A percentile compares a stretch with the other conserved stretches of the same genome.
Conservation (phyloP, 2,797 vertebrate species). For the Cossypha caffra region DNA sequence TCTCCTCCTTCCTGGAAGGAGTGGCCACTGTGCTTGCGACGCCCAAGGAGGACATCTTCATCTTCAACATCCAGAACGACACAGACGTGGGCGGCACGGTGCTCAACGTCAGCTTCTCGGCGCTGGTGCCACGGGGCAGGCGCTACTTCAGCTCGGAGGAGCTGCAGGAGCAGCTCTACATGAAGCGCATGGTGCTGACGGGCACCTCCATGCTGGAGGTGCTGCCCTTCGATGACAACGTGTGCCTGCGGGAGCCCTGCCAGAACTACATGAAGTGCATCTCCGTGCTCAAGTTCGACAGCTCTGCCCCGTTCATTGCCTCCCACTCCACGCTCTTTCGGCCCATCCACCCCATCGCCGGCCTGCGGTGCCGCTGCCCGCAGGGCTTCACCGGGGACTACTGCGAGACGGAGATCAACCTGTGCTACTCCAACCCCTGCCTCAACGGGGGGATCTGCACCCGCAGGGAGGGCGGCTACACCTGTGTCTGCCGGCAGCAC, state of each 20-base stretch:
- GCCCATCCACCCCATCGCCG: conserved; percentile 95
- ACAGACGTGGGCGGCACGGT: conserved; percentile 86
- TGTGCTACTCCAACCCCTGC: conserved; percentile 98
- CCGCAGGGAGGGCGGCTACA: conserved; percentile 92
- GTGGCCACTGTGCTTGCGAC: conserved; percentile 92
- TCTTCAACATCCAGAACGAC: conserved; percentile 98
- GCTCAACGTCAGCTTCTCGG: conserved; percentile 95
- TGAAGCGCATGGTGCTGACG: conserved; percentile 90
- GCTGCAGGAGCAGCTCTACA: conserved; percentile 96
- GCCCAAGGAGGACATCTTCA: conserved; percentile 91
- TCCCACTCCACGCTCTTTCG: conserved; percentile 93
- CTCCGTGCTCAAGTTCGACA: conserved; percentile 96
- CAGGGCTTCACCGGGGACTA: conserved; percentile 97
- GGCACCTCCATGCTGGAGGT: conserved; percentile 93
- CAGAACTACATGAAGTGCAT: conserved; percentile 99
- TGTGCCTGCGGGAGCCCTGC: conserved; percentile 95
- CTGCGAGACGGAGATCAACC: conserved; percentile 96
- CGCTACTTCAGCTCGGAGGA: conserved; percentile 95
- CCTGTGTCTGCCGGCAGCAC: conserved; percentile 91
- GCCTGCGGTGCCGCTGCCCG: conserved; percentile 94
- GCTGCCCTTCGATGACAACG: conserved; percentile 96
- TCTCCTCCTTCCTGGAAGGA: conserved; percentile 91
- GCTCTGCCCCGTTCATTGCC: conserved; percentile 94
- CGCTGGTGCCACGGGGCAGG: conserved; percentile 83
- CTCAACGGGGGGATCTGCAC: conserved; percentile 90